Evolutionary conservation across 1,140 invertebrate genomes (phyloP), one percentile per base, ranked within the genome.

Genomic region (Gerris buenoi): DNA sequence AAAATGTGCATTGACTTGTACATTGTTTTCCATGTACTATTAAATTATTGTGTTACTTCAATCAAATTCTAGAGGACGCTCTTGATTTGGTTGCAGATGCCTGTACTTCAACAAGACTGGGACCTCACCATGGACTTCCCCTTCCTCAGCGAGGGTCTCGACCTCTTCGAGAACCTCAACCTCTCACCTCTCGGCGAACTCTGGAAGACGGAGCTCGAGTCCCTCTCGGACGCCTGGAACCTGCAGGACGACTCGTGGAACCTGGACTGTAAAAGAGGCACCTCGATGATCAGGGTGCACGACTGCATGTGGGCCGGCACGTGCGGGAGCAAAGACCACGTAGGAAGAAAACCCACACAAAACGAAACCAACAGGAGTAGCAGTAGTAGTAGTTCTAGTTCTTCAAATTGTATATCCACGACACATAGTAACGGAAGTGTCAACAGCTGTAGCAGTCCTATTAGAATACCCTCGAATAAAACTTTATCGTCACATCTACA

Each of bases 291-390:
- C 3, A 71, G 79, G 22, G 81, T 82, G 69, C 82, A 86, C 77
- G 85, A 86, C 72, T 86, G 84, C 73, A 86, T 86, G 85, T 87
- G 84, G 85, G 81, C 83, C 0, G 84, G 84, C 0, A 76, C 80
- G 18, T 84, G 83, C 72, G 78, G 76, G 67, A 80, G 77, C 66
- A 80, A 79, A 65, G 79, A 82, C 63, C 79, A 82, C 71, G 75
- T 60, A 3, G 58, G 58, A 3, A 15, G 58, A 22, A 46, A 46
- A 27, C 1, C n/a, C 33, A 18, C 46, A 25, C 10, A 63, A 25
- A 63, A 26, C 25, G 3, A 22, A 5, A 25, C 59, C 3, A 3
- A n/a, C 3, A 22, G 3, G 3, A 10, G 5, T n/a, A 22, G 5
- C 3, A 61, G 5, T 3, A 5, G 3, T 22, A 61, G n/a, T 22